A percentile compares a stretch with the other conserved stretches of the same genome.
phyloP scores from a whole-genome alignment of 2,797 vertebrate genomes.

The Crossoptilon crossoptilon region DNA sequence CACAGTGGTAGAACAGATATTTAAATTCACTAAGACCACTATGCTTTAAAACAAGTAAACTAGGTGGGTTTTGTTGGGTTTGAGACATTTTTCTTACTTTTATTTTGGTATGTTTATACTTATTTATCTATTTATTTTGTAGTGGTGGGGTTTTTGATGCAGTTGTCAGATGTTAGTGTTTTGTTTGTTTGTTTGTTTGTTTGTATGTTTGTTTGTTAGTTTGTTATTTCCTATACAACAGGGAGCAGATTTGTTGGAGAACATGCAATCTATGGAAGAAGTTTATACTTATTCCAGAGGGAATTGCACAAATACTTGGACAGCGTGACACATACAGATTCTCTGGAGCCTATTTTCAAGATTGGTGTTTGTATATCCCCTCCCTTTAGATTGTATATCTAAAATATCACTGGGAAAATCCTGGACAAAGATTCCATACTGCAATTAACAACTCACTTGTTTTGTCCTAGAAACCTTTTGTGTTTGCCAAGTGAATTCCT shows the following conservation, averaged over 20 bases:
- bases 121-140: background rate
- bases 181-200: background rate
- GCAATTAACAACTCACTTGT: background rate
- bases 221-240: background rate
- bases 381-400: too few relatives aligned
- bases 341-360: fast-evolving
- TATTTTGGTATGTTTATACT: background rate
- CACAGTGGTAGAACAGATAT: background rate
- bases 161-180: too few relatives aligned
- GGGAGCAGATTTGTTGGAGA: background rate
- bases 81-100: background rate
- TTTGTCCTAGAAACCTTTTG: background rate
- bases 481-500: background rate
- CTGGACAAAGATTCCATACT: background rate
- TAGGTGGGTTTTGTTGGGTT: background rate
- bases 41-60: background rate
- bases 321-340: fast-evolving
- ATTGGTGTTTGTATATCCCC: background rate
- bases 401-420: background rate
- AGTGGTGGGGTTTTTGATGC: too few relatives aligned
- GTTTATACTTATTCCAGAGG: background rate
- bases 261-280: background rate
- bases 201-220: background rate
- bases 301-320: background rate
- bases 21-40: background rate